Evolutionary conservation across 1,140 invertebrate genomes (phyloP).

Genomic region (Camponotus floridanus): DNA sequence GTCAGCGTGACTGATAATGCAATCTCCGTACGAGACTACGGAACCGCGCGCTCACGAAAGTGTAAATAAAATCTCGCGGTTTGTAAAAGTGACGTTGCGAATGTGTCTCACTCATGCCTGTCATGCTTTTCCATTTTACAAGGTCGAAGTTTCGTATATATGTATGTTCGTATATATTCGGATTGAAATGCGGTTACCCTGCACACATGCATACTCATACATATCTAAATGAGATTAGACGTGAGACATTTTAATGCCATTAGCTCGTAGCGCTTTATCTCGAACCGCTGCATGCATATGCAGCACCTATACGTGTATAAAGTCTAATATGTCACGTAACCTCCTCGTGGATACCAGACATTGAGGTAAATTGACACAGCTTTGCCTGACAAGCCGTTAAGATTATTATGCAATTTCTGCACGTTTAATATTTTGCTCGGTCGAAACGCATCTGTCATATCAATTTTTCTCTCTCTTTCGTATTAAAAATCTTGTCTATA

Average conservation of each 20-base stretch:
- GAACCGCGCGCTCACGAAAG: neutral
- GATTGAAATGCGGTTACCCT: constrained; percentile 20
- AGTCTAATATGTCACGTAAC: constrained; percentile 44
- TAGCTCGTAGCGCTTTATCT: constrained; percentile 69
- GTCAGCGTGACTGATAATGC: constrained; percentile 55
- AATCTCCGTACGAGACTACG: constrained; percentile 45
- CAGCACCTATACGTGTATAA: constrained; percentile 21
- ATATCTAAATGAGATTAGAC: constrained; percentile 30
- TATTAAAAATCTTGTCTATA: neutral
- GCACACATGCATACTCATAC: neutral
- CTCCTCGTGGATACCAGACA: constrained; percentile 59
- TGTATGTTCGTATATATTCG: neutral
- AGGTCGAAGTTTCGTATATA: neutral
- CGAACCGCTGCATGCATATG: constrained; percentile 37
- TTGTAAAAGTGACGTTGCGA: constrained; percentile 43
- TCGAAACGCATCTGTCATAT: neutral
- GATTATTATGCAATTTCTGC: constrained; percentile 65
- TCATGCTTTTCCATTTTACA: constrained; percentile 9
- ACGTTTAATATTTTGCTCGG: constrained; percentile 53
- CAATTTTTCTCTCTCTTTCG: neutral
- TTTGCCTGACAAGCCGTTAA: constrained; percentile 58
- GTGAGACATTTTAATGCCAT: constrained; percentile 63
- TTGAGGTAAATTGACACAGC: constrained; percentile 71
- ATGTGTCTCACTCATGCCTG: neutral
- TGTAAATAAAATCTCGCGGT: constrained; percentile 49